Base-by-base conservation (phyloP, 2,888 invertebrate species). In the Sympetrum striolatum region DNA sequence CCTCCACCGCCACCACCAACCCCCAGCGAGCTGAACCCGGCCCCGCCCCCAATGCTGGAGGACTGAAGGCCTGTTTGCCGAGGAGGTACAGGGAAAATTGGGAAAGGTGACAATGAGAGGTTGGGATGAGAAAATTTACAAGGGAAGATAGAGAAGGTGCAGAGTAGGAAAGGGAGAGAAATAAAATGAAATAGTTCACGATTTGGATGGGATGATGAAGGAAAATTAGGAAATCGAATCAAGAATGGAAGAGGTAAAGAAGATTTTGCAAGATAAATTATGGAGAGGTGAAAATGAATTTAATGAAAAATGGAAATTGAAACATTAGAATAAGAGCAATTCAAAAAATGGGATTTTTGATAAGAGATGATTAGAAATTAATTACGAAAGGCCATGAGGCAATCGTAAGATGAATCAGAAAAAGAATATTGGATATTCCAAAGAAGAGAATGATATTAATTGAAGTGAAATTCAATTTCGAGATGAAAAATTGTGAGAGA, bases 1-100 rank as follows among this genome's bases (percentile, higher is more conserved):
- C 86, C 86, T 60, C 86, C 82, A 48, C 82, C 82, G 37, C 86
- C 86, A 60, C 86, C 86, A 86, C 86, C 86, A n/a, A 86, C 91
- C 81, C 92, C 92, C 91, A 92, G 91, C n/a, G 92, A 91, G 81
- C 92, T 91, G 91, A 92, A 92, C 81, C 91, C 91, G 39, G 91
- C 92, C 91, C 48, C 25, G 81, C 86, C 73, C 90, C 80, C 90
- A 80, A 90, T 81, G 86, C 86, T 86, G 60, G 86, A 86, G 64
- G 86, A 90, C 90, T 80, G 79, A 53, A 80, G 90, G 90, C 81
- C 90, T 80, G 81, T 35, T 58, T 80, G 80, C 79, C 37, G 53
- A 58, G 58, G 86, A 64, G 60, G 53, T 53, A 82, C n/a, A 44
- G 81, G 86, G 60, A 25, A 22, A 15, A 15, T 4, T 35, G 73